Base-by-base conservation (phyloP, 2,888 invertebrate species). In the Pristionchus mayeri region DNA sequence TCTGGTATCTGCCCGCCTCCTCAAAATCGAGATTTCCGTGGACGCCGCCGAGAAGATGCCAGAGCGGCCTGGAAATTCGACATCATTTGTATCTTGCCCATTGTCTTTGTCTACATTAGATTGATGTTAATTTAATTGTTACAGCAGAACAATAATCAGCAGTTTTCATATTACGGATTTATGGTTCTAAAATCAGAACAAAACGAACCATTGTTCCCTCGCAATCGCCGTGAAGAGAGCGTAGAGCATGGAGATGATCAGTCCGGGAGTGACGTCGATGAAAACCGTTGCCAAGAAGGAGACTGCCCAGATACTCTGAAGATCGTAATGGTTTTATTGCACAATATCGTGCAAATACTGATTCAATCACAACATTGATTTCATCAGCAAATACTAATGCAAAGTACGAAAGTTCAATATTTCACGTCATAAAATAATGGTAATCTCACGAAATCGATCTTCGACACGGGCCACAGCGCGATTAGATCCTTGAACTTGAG, bases 381-480 rank as follows among this genome's bases (percentile, higher is more conserved):
- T n/a, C n/a, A n/a, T n/a, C n/a, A n/a, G n/a, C n/a, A n/a, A n/a
- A n/a, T n/a, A n/a, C n/a, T n/a, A n/a, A n/a, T n/a, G n/a, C n/a
- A n/a, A n/a, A n/a, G n/a, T n/a, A n/a, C n/a, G n/a, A n/a, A n/a
- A n/a, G n/a, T n/a, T n/a, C n/a, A n/a, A n/a, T n/a, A n/a, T n/a
- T n/a, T n/a, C n/a, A n/a, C n/a, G n/a, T n/a, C n/a, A n/a, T n/a
- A n/a, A n/a, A n/a, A n/a, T n/a, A n/a, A n/a, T n/a, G n/a, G n/a
- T n/a, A n/a, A n/a, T n/a, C 93, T 93, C 89, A 94, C 93, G 91
- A 93, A 94, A 82, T 92, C 92, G 48, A 91, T 91, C 84, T 92
- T 92, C 11, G 92, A 91, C 9, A 92, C 85, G 34, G 88, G 88
- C 92, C 92, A 93, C 3, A 93, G 87, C 18, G 52, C 76, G 24